These are phyloP conservation scores for Mycalesis mineus DNA, from an alignment of 2,888 invertebrate genomes.

Conservation along the genomic window DNA sequence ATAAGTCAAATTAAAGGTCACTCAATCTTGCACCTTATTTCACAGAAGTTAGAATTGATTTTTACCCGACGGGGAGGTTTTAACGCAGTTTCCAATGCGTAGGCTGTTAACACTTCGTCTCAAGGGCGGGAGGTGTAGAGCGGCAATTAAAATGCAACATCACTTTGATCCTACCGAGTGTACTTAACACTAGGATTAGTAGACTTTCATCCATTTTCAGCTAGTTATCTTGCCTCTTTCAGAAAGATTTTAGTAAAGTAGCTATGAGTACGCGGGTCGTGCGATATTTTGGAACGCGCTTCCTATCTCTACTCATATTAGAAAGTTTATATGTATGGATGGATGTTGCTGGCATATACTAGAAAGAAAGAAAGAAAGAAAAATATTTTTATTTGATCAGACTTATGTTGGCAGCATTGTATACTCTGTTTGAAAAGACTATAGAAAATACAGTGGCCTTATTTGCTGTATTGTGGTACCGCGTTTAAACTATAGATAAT, in stretches of 20 bases:
- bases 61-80: neutral
- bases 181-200: slow-evolving; percentile 14
- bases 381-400: no score
- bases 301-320: no score
- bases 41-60: neutral
- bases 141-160: slow-evolving; percentile 55
- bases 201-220: slow-evolving; percentile 5
- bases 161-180: slow-evolving; percentile 42
- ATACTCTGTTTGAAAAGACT: no score
- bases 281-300: no score
- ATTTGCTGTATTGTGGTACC: no score
- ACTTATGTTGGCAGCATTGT: no score
- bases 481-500: no score
- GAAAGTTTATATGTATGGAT: no score
- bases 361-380: no score
- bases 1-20: neutral
- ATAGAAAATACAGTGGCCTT: no score
- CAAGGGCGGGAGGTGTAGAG: slow-evolving; percentile 37
- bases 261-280: no score
- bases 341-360: no score
- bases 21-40: neutral
- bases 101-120: slow-evolving; percentile 18
- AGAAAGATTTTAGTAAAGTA: neutral
- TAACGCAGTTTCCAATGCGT: slow-evolving; percentile 14
- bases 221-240: neutral